Base-by-base conservation (phyloP, 2,113 vertebrate species). In the Dasypus novemcinctus region DNA sequence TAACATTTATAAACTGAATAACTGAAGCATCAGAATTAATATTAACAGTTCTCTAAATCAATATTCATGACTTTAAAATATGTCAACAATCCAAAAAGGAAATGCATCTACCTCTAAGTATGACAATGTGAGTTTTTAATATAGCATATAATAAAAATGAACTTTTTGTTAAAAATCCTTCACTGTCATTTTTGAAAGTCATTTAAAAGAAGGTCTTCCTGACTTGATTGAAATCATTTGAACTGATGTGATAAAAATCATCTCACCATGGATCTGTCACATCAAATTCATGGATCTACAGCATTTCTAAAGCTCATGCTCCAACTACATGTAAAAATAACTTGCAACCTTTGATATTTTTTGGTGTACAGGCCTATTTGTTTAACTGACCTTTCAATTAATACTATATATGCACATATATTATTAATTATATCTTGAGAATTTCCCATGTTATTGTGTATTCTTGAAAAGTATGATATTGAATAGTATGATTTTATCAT, bases 121-220 rank as follows among this genome's bases (percentile, higher is more conserved):
- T 18, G 4, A 49, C 21, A 79, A 93, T 29, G 54, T 29, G 2
- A 82, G 89, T 75, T 68, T 79, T 92, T 76, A 33, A 93, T 33
- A 71, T 23, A 79, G 20, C 25, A 66, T 31, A 52, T 25, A 75
- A 82, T 84, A 93, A 94, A 95, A 90, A 86, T 29, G 4, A 82
- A 83, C 5, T 31, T 93, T 95, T 87, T 10, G 17, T 29, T 29
- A 90, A 93, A 94, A 85, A 64, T 80, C 78, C 9, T 86, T 82
- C 17, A 63, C 15, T 10, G 31, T 43, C 75, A 79, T 80, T 13
- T 36, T 85, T 81, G 87, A 76, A 23, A 72, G 41, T 66, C 3
- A 95, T 74, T 95, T 74, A 68, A 72, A 90, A 92, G 36, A 93
- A 41, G 13, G 38, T 41, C 64, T 63, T 79, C 36, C 76, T 90